Conservation (phyloP, 2,888 invertebrate genomes). For the Metalampra italica region DNA sequence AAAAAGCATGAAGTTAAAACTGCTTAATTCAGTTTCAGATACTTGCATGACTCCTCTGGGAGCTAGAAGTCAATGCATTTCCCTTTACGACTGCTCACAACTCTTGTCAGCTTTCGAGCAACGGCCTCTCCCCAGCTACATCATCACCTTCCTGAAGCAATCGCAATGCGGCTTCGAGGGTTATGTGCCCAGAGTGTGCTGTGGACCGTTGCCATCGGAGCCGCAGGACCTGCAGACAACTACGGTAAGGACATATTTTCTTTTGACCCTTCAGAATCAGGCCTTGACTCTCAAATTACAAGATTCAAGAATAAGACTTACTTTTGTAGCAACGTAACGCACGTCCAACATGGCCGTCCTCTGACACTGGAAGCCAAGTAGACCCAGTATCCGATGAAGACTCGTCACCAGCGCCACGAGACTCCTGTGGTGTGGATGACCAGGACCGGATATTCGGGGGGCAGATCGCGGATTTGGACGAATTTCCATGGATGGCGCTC, state of each 20-base stretch:
- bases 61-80: conserved; percentile 58
- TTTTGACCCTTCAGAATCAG: too few species aligned
- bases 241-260: conserved; percentile 26
- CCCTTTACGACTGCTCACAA: conserved; percentile 64
- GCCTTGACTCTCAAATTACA: too few species aligned
- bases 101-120: conserved; percentile 60
- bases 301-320: too few species aligned
- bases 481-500: conserved; percentile 81
- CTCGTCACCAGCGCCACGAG: conserved; percentile 42
- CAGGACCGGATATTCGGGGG: conserved; percentile 81
- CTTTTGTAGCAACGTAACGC: conserved; percentile 15
- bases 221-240: conserved; percentile 11
- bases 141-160: conserved; percentile 59
- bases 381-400: conserved; percentile 41
- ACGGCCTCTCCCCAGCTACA: conserved; percentile 45
- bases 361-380: conserved; percentile 1
- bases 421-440: conserved; percentile 76
- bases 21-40: conserved; percentile 35
- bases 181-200: conserved; percentile 72
- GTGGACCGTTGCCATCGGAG: conserved; percentile 51
- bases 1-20: too few species aligned
- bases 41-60: conserved; percentile 67
- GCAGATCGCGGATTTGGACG: conserved; percentile 79
- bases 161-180: conserved; percentile 78
- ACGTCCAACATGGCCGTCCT: conserved; percentile 19